Evolutionary conservation across 2,797 vertebrate genomes (phyloP).

Genomic region (Sylvilagus floridanus): DNA sequence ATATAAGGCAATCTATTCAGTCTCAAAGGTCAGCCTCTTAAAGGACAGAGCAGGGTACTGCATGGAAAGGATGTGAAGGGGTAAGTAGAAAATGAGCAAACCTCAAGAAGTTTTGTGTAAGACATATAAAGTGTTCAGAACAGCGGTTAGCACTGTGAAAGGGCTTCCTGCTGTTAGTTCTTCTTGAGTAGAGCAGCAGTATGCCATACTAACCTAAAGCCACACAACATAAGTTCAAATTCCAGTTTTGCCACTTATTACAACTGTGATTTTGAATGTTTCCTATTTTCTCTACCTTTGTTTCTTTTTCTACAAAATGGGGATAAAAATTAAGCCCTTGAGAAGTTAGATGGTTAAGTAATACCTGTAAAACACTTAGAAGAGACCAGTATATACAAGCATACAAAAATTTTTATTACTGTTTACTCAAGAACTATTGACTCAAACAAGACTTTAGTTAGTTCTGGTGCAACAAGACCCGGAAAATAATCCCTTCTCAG

Average conservation of each 20-base stretch:
- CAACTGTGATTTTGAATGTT: not conserved
- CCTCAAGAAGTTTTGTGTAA: not conserved
- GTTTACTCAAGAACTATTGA: constrained; percentile 40
- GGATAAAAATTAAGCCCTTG: not conserved
- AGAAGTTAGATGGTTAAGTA: not conserved
- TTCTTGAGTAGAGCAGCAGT: not conserved
- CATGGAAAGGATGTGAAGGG: not conserved
- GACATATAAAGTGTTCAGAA: not conserved
- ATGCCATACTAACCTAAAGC: not conserved
- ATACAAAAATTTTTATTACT: not conserved
- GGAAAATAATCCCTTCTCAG: not conserved
- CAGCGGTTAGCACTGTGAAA: not conserved
- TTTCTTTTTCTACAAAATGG: constrained; percentile 13
- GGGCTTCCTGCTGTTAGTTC: not conserved
- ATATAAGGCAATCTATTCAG: not conserved
- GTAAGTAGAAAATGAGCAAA: not conserved
- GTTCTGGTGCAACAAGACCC: not conserved
- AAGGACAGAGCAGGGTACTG: not conserved
- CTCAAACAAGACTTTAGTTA: not conserved
- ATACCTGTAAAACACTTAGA: not conserved
- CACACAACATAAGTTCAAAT: not conserved
- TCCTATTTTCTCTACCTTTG: not conserved
- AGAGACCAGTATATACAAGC: not conserved
- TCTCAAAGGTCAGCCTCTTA: not conserved
- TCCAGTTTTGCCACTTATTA: not conserved